These are phyloP conservation scores for Darwinula stevensoni DNA, from an alignment of 2,888 invertebrate genomes.

Conservation along the genomic window DNA sequence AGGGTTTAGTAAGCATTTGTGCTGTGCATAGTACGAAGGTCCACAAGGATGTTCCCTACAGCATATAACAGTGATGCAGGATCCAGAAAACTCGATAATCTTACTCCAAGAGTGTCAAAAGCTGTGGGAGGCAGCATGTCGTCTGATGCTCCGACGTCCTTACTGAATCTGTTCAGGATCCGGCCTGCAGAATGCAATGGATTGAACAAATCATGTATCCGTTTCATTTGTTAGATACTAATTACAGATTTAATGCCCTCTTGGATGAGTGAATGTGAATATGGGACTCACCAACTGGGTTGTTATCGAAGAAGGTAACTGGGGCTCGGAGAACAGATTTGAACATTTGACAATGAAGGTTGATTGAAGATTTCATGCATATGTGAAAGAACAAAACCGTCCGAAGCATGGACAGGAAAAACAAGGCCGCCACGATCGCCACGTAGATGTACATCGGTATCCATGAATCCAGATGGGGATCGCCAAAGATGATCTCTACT, in stretches of 20 bases:
- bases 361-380: constrained; percentile 10
- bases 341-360: constrained; percentile 32
- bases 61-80: no score
- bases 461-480: no score
- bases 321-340: constrained; percentile 19
- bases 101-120: constrained; percentile 8
- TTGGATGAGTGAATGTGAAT: no score
- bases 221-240: no score
- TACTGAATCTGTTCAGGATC: constrained; percentile 20
- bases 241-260: no score
- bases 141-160: constrained; percentile 18
- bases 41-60: no score
- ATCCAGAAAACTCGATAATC: no score
- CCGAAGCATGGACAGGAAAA: constrained; percentile 7
- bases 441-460: no score
- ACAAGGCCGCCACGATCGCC: background rate
- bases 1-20: no score
- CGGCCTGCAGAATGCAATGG: constrained; percentile 28
- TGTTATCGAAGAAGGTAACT: constrained; percentile 19
- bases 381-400: constrained; percentile 14
- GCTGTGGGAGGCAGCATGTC: constrained; percentile 10
- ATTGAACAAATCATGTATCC: no score
- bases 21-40: no score
- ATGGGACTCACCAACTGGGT: constrained; percentile 20
- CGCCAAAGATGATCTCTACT: no score